Percentiles rank a stretch among this genome's conserved stretches.
Evolutionary conservation across 2,888 invertebrate genomes (phyloP).

Genomic region (Spodoptera littoralis): DNA sequence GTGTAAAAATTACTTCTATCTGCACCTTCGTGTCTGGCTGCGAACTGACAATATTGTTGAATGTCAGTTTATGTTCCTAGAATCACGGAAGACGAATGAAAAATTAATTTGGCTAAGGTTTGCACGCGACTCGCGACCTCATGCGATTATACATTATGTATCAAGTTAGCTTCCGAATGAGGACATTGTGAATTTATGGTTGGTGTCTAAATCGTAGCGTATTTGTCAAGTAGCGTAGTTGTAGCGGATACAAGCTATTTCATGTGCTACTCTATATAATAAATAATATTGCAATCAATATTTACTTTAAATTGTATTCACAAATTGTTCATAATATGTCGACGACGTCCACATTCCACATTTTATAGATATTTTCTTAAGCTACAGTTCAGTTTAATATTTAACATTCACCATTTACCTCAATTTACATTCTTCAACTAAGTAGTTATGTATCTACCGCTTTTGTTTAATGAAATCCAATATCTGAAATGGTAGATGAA

Average conservation of each 20-base stretch:
- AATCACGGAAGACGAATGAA: conserved; percentile 13
- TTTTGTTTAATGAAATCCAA: not conserved
- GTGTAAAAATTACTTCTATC: no score
- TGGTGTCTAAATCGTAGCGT: not conserved
- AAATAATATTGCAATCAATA: no score
- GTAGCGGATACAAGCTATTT: no score
- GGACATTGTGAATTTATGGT: not conserved
- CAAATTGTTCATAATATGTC: no score
- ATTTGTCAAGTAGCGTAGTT: not conserved
- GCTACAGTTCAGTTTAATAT: no score
- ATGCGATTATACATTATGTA: conserved; percentile 6
- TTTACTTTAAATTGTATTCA: no score
- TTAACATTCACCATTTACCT: no score
- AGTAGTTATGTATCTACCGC: no score
- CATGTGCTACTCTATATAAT: no score
- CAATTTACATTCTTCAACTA: no score
- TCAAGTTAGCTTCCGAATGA: not conserved
- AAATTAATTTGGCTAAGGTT: conserved; percentile 14
- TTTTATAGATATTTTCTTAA: no score
- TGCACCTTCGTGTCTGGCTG: not conserved
- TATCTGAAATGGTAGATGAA: not conserved
- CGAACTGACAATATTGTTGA: not conserved
- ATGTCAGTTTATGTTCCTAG: not conserved
- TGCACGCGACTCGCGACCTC: not conserved
- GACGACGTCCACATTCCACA: no score